Base-by-base conservation (phyloP, 2,113 vertebrate genomes). In the Aspiorhynchus laticeps region DNA sequence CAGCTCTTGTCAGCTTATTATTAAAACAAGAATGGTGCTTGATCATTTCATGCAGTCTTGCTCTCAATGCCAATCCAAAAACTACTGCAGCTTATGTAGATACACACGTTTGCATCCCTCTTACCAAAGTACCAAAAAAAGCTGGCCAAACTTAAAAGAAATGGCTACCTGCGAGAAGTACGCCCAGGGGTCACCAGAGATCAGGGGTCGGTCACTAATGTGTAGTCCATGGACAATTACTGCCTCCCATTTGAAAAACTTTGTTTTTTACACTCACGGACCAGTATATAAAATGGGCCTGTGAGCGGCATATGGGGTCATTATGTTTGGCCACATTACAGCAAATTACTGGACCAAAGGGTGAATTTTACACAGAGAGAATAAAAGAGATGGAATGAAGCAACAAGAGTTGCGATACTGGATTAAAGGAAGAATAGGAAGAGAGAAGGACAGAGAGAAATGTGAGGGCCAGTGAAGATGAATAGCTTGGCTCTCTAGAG, bases 401-500 rank as follows among this genome's bases (percentile, higher is more conserved):
- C 48, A 83, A 24, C 17, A 51, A 71, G 65, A 69, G 19, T 51
- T 48, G 19, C 28, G 15, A 83, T 71, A 48, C 24, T 15, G 69
- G 36, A 69, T 51, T 5, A 71, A 33, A 71, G 43, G 33, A 48
- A 24, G 12, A 46, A 83, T 17, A 71, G 15, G 46, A 48, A 51
- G 41, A 83, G 53, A 63, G 36, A n/a, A 63, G 46, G 28, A 33
- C 9, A 53, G 43, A 41, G 28, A 79, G 26, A 56, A 53, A 76
- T 85, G 31, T 24, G 81, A 67, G 51, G 73, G 56, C 80, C 69
- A 88, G 48, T 17, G n/a, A 85, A 81, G 87, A 88, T 85, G 56
- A 88, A 88, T 81, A 79, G 61, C 33, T 75, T 41, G 17, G 24
- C 53, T 88, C 87, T 80, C 51, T 41, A 41, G 65, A 53, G 56